Percentiles rank a stretch among this genome's conserved stretches.
These are phyloP conservation scores for Botrylloides violaceus DNA, from an alignment of 23 tunicate species.

Conservation along the genomic window DNA sequence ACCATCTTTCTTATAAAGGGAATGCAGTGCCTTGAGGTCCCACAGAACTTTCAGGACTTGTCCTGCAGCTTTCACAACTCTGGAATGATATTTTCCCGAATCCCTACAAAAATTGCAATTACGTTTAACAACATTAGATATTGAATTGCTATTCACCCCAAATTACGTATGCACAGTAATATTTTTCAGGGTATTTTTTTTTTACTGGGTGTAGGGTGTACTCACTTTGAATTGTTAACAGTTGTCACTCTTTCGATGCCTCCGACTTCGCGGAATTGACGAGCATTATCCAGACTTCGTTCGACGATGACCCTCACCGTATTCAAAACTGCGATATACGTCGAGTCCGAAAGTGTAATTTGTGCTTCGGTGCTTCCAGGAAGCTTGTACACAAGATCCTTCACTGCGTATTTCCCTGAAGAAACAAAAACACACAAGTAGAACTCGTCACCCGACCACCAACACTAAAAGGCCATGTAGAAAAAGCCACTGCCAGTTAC, in stretches of 20 bases:
- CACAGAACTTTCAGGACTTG: conserved; percentile 64
- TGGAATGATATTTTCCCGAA: conserved; percentile 36
- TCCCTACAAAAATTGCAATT: conserved; percentile 48
- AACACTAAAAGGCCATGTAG: too few relatives aligned
- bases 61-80: conserved; percentile 79
- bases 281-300: conserved; percentile 43
- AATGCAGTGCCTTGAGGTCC: conserved; percentile 55
- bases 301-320: conserved; percentile 75
- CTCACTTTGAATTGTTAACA: conserved; percentile 51
- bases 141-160: too few relatives aligned
- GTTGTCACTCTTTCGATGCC: conserved; percentile 87
- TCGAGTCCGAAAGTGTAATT: conserved; percentile 53
- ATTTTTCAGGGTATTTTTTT: too few relatives aligned
- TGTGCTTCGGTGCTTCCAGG: conserved; percentile 77
- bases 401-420: conserved; percentile 91
- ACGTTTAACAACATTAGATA: too few relatives aligned
- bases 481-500: too few relatives aligned
- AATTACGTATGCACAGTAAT: too few relatives aligned
- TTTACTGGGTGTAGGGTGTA: too few relatives aligned
- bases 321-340: conserved; percentile 82
- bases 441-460: too few relatives aligned
- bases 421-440: not conserved
- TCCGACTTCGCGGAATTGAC: conserved; percentile 59
- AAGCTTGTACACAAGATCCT: conserved; percentile 76
- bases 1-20: conserved; percentile 76